These are phyloP conservation scores for Eira barbara DNA, from an alignment of 2,113 vertebrate species.

Conservation along the genomic window DNA sequence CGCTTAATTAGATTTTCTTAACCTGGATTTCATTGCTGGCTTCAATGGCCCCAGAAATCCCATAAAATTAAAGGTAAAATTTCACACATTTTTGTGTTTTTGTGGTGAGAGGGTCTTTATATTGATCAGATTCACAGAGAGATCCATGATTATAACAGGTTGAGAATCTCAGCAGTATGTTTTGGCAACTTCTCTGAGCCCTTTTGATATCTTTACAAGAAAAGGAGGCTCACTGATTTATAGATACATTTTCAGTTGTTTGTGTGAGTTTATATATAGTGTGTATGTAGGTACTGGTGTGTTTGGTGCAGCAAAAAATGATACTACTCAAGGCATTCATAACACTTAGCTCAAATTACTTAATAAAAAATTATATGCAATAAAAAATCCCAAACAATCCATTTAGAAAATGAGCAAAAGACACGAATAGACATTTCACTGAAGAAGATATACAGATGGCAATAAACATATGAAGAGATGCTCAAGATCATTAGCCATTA, in stretches of 20 bases:
- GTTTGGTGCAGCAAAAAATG: background rate
- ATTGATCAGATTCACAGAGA: background rate
- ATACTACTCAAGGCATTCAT: background rate
- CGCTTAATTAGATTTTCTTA: background rate
- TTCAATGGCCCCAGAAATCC: background rate
- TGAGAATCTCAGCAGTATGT: background rate
- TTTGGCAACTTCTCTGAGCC: background rate
- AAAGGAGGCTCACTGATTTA: background rate
- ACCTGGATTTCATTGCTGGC: background rate
- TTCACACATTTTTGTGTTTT: background rate
- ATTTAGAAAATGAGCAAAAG: slow-evolving; percentile 38
- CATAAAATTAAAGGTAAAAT: background rate
- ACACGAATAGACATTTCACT: background rate
- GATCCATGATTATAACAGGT: background rate
- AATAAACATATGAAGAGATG: background rate
- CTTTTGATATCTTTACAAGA: background rate
- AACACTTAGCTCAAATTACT: slow-evolving; percentile 26
- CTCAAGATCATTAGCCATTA: background rate
- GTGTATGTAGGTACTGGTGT: background rate
- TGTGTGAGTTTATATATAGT: background rate
- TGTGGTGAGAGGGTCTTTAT: background rate
- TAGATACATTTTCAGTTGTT: background rate
- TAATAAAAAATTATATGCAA: background rate
- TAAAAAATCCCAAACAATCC: background rate
- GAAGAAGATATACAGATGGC: background rate